Conservation (phyloP, 2,888 invertebrate species). For the Abscondita cerata region DNA sequence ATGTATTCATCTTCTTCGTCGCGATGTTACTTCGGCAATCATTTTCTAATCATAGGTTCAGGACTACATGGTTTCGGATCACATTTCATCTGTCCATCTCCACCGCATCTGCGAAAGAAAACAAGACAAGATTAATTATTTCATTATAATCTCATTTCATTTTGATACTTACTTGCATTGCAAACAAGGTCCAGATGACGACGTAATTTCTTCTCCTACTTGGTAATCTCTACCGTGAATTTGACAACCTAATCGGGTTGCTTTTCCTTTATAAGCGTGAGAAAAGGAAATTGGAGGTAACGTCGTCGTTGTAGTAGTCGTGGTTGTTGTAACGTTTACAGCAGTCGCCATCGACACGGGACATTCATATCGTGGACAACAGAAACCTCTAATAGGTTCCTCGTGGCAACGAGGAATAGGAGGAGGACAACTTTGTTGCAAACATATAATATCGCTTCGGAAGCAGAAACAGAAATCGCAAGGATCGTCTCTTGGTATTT, state of each 20-base stretch:
- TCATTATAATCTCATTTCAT: no score
- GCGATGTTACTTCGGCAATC: slow-evolving; percentile 82
- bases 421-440: slow-evolving; percentile 94
- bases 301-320: slow-evolving; percentile 85
- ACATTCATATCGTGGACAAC: slow-evolving; percentile 93
- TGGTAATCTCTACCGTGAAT: slow-evolving; percentile 84
- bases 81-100: slow-evolving; percentile 93
- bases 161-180: slow-evolving; percentile 89
- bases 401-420: slow-evolving; percentile 92
- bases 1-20: slow-evolving; percentile 69
- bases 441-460: slow-evolving; percentile 92
- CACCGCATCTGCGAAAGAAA: slow-evolving; percentile 74
- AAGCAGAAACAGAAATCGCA: slow-evolving; percentile 98
- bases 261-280: slow-evolving; percentile 79
- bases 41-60: slow-evolving; percentile 88
- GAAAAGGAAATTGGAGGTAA: slow-evolving; percentile 84
- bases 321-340: slow-evolving; percentile 84
- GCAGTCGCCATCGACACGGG: slow-evolving; percentile 87
- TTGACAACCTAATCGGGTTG: slow-evolving; percentile 81
- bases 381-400: slow-evolving; percentile 92
- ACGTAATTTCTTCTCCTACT: slow-evolving; percentile 84
- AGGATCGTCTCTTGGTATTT: slow-evolving; percentile 92
- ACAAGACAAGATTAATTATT: slow-evolving; percentile 14
- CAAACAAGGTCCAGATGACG: slow-evolving; percentile 91
- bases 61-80: slow-evolving; percentile 90